Percentiles rank a stretch among this genome's conserved stretches.
These are phyloP conservation scores for Notechis scutatus DNA, from an alignment of 2,113 vertebrate genomes.

Conservation along the genomic window DNA sequence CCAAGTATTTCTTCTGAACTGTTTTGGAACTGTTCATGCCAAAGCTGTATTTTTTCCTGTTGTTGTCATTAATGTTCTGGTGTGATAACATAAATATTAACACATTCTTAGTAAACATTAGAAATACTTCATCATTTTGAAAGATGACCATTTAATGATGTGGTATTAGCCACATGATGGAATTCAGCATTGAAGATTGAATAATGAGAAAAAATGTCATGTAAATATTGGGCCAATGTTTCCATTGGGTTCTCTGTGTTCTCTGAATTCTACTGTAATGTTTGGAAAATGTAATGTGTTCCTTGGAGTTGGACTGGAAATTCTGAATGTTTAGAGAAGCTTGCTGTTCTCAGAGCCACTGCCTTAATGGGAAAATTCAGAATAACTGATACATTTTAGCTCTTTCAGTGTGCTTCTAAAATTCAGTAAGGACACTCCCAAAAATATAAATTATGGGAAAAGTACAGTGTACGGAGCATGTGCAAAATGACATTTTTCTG, in stretches of 20 bases:
- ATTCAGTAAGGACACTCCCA: not conserved
- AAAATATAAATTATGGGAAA: not conserved
- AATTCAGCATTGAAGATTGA: slow-evolving; percentile 11
- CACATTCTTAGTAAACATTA: not conserved
- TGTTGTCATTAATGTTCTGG: not conserved
- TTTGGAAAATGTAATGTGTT: slow-evolving; percentile 17
- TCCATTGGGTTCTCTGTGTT: not conserved
- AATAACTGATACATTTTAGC: not conserved
- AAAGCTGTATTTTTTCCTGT: not conserved
- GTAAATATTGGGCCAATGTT: not conserved
- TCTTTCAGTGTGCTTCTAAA: not conserved
- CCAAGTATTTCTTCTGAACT: not conserved
- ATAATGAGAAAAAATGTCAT: slow-evolving; percentile 30
- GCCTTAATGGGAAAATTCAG: not conserved
- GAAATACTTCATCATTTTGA: not conserved
- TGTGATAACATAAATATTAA: not conserved
- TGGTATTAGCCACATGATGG: not conserved
- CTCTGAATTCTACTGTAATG: slow-evolving; percentile 1
- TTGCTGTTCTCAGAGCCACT: not conserved
- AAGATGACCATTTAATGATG: not conserved
- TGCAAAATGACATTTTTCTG: not conserved
- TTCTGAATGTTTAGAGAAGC: not conserved
- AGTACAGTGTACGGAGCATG: not conserved
- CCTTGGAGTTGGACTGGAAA: not conserved
- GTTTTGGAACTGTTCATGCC: not conserved